Evolutionary conservation across 2,113 vertebrate genomes (phyloP).

Genomic region (Grammomys surdaster): DNA sequence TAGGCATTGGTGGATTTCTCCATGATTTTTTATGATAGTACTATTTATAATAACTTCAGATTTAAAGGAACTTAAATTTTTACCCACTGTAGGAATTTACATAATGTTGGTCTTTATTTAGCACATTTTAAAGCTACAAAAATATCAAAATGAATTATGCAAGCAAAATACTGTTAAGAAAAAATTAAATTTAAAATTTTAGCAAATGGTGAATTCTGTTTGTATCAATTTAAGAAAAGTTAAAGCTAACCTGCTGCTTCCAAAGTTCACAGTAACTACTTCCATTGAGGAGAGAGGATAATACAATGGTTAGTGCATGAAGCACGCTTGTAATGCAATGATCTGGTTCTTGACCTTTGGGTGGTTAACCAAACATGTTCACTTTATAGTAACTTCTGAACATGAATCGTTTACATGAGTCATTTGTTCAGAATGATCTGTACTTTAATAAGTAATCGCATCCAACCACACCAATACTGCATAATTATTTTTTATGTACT

Average conservation of each 20-base stretch:
- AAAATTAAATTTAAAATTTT: background rate
- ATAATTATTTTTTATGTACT: background rate
- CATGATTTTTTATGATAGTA: background rate
- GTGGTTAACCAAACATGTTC: background rate
- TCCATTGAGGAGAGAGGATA: background rate
- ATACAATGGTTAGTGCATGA: background rate
- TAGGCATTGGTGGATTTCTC: background rate
- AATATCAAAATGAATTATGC: background rate
- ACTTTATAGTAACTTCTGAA: background rate
- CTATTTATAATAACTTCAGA: conserved; percentile 25
- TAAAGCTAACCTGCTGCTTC: background rate
- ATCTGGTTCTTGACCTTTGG: background rate
- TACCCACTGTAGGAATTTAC: background rate
- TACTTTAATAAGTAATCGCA: background rate
- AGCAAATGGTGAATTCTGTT: background rate
- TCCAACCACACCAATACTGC: background rate
- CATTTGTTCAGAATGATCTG: background rate
- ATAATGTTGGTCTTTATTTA: background rate
- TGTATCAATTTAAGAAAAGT: background rate
- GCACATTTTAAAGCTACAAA: background rate
- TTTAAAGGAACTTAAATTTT: background rate
- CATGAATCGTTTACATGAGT: background rate
- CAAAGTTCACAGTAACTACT: background rate
- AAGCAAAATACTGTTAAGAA: background rate
- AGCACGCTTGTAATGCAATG: background rate